These are phyloP conservation scores for Aphelenchoides besseyi DNA, from an alignment of 1,140 invertebrate species.

Conservation along the genomic window DNA sequence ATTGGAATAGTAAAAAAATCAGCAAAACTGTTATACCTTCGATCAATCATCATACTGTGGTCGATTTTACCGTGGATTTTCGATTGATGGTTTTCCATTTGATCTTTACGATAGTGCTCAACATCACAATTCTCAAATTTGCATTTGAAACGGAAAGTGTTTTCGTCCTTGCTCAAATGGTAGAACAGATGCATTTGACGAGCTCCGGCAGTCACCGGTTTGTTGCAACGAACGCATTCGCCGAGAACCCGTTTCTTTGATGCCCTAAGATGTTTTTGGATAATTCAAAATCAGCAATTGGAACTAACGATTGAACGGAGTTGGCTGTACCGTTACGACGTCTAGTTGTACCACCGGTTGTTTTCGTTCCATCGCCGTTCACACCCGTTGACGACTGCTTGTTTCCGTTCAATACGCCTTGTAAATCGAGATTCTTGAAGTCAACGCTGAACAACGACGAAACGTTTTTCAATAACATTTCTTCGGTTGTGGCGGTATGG, in stretches of 20 bases:
- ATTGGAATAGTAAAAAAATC: conserved; percentile 17
- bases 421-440: conserved; percentile 15
- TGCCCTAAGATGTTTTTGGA: conserved; percentile 23
- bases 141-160: conserved; percentile 60
- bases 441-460: conserved; percentile 19
- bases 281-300: neutral
- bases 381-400: neutral
- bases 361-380: neutral
- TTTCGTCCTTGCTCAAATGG: conserved; percentile 57
- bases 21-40: conserved; percentile 29
- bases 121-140: conserved; percentile 50
- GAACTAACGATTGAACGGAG: conserved; percentile 4
- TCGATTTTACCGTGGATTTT: conserved; percentile 58
- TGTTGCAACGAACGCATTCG: conserved; percentile 52
- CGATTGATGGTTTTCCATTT: conserved; percentile 61
- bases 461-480: conserved; percentile 24
- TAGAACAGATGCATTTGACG: conserved; percentile 63
- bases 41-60: conserved; percentile 58
- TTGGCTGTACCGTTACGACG: neutral
- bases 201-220: conserved; percentile 60
- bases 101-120: conserved; percentile 61
- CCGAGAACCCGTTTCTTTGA: conserved; percentile 60
- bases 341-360: neutral
- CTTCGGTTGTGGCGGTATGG: neutral
- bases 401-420: conserved; percentile 1